phyloP scores from a whole-genome alignment of 2,797 vertebrate genomes.

The Darevskia nairensis region DNA sequence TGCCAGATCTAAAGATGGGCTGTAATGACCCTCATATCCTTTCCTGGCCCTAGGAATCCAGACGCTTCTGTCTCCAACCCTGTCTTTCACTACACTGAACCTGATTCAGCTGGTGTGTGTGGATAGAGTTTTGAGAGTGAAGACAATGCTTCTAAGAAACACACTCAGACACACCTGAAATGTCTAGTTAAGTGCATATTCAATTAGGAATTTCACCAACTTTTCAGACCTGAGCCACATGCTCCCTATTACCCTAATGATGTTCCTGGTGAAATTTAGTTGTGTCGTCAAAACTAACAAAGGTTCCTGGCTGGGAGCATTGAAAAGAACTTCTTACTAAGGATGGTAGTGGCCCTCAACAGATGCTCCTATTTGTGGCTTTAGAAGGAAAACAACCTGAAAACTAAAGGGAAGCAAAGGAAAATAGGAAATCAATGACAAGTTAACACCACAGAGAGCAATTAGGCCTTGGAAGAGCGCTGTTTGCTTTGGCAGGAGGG shows the following conservation, averaged over 20 bases:
- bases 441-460: slow-evolving; percentile 35
- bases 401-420: slow-evolving; percentile 23
- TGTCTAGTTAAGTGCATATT: background rate
- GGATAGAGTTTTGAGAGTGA: background rate
- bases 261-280: background rate
- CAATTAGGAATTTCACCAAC: background rate
- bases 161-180: too few relatives aligned
- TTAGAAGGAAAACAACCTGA: slow-evolving; percentile 1
- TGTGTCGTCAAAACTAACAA: background rate
- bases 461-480: slow-evolving; percentile 25
- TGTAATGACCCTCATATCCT: background rate
- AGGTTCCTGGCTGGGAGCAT: background rate
- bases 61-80: too few relatives aligned
- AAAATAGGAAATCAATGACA: slow-evolving; percentile 55
- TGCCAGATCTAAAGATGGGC: background rate
- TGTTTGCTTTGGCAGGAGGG: background rate
- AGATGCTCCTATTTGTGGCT: slow-evolving; percentile 11
- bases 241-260: background rate
- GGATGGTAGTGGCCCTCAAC: background rate
- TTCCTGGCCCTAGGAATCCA: background rate
- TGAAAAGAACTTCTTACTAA: background rate
- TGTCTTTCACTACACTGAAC: too few relatives aligned
- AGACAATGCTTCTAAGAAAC: background rate
- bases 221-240: background rate
- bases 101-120: background rate